Evolutionary conservation across 2,888 invertebrate species (phyloP).

Genomic region (Lordiphosa andalusiaca): DNA sequence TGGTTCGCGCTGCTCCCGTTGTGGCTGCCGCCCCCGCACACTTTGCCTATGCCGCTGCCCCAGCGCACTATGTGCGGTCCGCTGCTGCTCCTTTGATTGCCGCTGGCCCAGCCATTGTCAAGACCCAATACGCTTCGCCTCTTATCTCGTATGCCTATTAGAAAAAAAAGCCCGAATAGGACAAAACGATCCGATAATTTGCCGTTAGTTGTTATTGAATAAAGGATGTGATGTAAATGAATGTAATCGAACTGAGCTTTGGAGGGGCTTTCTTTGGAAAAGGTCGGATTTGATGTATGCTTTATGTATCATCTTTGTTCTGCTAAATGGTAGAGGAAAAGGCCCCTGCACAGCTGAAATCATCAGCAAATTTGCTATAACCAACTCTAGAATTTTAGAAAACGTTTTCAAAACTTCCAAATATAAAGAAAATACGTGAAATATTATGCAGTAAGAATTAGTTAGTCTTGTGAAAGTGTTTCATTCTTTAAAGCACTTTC

Average conservation of each 20-base stretch:
- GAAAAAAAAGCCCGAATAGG: conserved; percentile 28
- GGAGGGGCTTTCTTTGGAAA: neutral
- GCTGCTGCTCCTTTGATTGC: conserved; percentile 59
- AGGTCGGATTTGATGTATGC: neutral
- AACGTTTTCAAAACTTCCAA: too few species aligned
- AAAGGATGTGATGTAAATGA: conserved; percentile 65
- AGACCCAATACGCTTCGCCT: conserved; percentile 77
- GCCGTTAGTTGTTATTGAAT: conserved; percentile 76
- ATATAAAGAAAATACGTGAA: too few species aligned
- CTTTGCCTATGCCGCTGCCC: conserved; percentile 53
- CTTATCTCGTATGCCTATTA: conserved; percentile 78
- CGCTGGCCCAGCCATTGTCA: conserved; percentile 74
- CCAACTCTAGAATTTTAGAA: too few species aligned
- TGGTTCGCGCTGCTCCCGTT: conserved; percentile 56
- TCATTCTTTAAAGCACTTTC: too few species aligned
- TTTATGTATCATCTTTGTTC: too few species aligned
- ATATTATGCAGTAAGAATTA: too few species aligned
- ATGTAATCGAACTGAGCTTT: neutral
- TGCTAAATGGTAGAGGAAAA: too few species aligned
- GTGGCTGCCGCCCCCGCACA: conserved; percentile 52
- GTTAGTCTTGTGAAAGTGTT: too few species aligned
- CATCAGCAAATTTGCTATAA: too few species aligned
- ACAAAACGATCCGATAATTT: conserved; percentile 59
- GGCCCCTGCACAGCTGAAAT: too few species aligned
- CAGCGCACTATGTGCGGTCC: conserved; percentile 36